These are phyloP conservation scores for Hermaeophaga mercurialis DNA, from an alignment of 2,888 invertebrate species.

Conservation along the genomic window DNA sequence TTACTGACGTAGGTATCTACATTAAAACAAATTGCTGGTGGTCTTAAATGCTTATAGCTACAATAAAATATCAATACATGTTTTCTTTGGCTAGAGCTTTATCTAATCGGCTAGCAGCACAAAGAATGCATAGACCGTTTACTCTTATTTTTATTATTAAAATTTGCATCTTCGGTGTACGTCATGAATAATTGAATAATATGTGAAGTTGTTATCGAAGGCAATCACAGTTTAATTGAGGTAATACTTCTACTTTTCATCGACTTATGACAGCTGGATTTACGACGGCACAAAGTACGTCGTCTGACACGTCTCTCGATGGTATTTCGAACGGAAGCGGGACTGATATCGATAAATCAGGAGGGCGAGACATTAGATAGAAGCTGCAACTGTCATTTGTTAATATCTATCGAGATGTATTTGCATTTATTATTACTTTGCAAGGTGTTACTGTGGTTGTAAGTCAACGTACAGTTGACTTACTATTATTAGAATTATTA, in stretches of 20 bases:
- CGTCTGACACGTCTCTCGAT: slow-evolving; percentile 27
- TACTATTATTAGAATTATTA: no score
- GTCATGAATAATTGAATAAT: not conserved
- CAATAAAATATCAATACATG: no score
- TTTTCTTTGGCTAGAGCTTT: no score
- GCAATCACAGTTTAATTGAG: slow-evolving; percentile 35
- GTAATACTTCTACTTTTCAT: slow-evolving; percentile 35
- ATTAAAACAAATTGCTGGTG: no score
- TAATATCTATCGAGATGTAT: slow-evolving; percentile 35
- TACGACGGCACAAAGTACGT: slow-evolving; percentile 32
- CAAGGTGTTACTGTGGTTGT: no score
- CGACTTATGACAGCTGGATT: slow-evolving; percentile 33
- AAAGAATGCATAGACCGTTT: no score
- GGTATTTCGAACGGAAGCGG: slow-evolving; percentile 32
- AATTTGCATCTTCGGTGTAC: no score
- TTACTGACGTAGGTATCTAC: no score
- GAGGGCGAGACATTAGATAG: slow-evolving; percentile 29
- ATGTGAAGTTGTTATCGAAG: slow-evolving; percentile 18
- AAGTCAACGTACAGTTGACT: no score
- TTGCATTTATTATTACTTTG: slow-evolving; percentile 15
- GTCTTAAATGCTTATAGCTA: no score
- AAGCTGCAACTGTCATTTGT: slow-evolving; percentile 36
- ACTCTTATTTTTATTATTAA: no score
- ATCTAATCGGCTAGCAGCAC: no score
- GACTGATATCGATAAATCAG: slow-evolving; percentile 30